Evolutionary conservation across 1,140 invertebrate genomes (phyloP).

Genomic region (Macrobrachium rosenbergii): DNA sequence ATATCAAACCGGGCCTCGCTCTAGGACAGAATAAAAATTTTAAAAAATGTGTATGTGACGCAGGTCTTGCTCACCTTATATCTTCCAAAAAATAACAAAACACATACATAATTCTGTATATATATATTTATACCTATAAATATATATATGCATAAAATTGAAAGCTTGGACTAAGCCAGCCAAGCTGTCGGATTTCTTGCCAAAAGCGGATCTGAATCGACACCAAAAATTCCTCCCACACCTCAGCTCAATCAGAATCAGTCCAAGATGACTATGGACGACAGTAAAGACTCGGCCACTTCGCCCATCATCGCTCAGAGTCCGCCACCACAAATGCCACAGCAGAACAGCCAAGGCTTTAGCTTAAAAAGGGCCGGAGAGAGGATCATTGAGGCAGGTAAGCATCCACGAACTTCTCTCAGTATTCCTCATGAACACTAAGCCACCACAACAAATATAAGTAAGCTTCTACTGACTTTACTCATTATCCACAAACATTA

Average conservation of each 20-base stretch:
- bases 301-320: slow-evolving; percentile 64
- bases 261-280: slow-evolving; percentile 64
- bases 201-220: not conserved
- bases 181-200: not conserved
- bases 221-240: slow-evolving; percentile 53
- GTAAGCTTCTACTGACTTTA: too few species aligned
- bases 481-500: too few species aligned
- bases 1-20: too few species aligned
- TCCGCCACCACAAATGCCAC: slow-evolving; percentile 50
- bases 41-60: too few species aligned
- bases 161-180: slow-evolving; percentile 1
- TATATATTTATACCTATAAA: slow-evolving; percentile 17
- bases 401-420: slow-evolving; percentile 3
- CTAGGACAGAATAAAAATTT: too few species aligned
- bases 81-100: not conserved
- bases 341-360: slow-evolving; percentile 54
- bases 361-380: slow-evolving; percentile 57
- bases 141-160: not conserved
- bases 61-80: too few species aligned
- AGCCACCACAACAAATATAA: too few species aligned
- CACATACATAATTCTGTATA: not conserved
- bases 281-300: slow-evolving; percentile 65
- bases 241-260: slow-evolving; percentile 44
- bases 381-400: slow-evolving; percentile 57
- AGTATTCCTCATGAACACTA: not conserved